Conservation (phyloP, 2,888 invertebrate genomes). For the Tanytarsus gracilentus region DNA sequence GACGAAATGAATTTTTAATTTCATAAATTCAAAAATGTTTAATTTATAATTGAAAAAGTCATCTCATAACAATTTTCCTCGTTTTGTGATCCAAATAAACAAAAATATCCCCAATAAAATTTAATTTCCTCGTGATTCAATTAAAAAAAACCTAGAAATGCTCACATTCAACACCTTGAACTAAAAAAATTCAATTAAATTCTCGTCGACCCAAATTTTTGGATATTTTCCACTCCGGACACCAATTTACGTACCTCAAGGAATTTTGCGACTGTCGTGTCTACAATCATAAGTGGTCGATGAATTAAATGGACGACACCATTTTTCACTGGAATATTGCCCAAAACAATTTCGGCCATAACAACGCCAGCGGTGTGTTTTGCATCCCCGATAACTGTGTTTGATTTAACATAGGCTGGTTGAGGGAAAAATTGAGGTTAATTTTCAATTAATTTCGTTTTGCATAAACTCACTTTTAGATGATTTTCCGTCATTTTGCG, state of each 20-base stretch:
- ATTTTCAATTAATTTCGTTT: neutral
- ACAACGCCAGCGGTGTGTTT: constrained; percentile 76
- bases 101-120: too few species aligned
- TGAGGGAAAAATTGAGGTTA: constrained; percentile 32
- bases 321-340: constrained; percentile 85
- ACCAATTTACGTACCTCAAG: constrained; percentile 61
- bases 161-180: constrained; percentile 3
- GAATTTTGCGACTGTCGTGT: constrained; percentile 77
- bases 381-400: constrained; percentile 67
- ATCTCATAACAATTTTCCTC: too few species aligned
- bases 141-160: neutral
- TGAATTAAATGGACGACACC: constrained; percentile 90
- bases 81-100: too few species aligned
- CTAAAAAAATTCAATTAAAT: neutral
- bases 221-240: neutral
- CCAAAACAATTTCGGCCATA: constrained; percentile 75
- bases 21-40: too few species aligned
- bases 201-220: neutral
- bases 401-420: constrained; percentile 75
- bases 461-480: constrained; percentile 50
- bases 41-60: too few species aligned
- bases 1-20: too few species aligned
- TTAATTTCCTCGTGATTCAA: too few species aligned
- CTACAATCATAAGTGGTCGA: constrained; percentile 83
- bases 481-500: constrained; percentile 56